Percentiles rank a stretch among this genome's conserved stretches.
phyloP scores from a whole-genome alignment of 2,797 vertebrate species.

The Rhinoraja longicauda region DNA sequence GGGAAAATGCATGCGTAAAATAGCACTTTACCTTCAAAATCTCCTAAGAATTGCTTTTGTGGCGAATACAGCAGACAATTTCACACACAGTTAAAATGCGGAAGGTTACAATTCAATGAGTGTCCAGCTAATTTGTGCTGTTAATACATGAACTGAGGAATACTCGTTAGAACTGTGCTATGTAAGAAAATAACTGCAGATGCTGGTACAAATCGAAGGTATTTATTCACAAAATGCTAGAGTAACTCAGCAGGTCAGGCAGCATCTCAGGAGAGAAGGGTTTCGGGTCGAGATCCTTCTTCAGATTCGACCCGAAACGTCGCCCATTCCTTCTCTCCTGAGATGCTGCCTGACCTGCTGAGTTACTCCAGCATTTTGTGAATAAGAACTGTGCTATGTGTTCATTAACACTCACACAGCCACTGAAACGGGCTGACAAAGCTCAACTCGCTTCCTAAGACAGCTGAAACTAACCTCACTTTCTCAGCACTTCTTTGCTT shows the following conservation, averaged over 20 bases:
- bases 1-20: neutral
- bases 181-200: no score
- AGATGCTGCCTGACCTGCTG: no score
- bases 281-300: no score
- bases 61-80: neutral
- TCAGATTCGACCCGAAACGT: no score
- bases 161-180: neutral
- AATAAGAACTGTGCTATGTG: neutral
- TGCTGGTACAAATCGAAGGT: no score
- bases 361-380: no score
- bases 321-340: no score
- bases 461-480: neutral
- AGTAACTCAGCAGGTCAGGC: no score
- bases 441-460: neutral
- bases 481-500: neutral
- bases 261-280: no score
- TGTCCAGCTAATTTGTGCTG: neutral
- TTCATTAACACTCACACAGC: neutral
- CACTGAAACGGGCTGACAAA: neutral
- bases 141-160: neutral
- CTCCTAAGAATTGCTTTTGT: neutral
- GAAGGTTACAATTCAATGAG: neutral
- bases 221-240: no score
- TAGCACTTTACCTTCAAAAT: neutral
- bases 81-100: neutral